Evolutionary conservation across 2,888 invertebrate genomes (phyloP), one percentile per base, ranked within the genome.

Genomic region (Drosophila eohydei): DNA sequence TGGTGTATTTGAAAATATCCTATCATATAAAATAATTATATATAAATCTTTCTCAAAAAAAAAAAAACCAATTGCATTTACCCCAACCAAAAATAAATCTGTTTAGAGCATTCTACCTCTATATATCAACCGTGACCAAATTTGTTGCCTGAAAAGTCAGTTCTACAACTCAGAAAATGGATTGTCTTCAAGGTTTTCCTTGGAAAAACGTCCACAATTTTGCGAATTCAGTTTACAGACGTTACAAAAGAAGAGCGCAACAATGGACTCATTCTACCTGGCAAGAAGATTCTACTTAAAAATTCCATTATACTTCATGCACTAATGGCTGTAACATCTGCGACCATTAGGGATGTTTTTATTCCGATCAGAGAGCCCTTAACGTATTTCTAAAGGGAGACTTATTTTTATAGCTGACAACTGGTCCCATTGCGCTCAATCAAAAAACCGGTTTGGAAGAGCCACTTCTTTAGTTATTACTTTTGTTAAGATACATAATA

Each of bases 341-440:
- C 60, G 8, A 6, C n/a, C n/a, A 50, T 63, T 63, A 63, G 52
- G 84, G 82, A 58, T 71, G 71, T 46, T 30, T 52, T 32, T 5
- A 50, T 50, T 50, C 83, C 79, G 73, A 83, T 83, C 69, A 83
- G 83, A 83, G 72, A 56, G 41, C 14, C n/a, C 8, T n/a, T 12
- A 21, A n/a, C 30, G 12, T 54, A 41, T 66, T 52, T 30, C 32
- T 51, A 65, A 63, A 61, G 54, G 51, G 43, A 68, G 32, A 67
- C 32, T 51, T n/a, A 28, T 51, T 60, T 57, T 16, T 44, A 43
- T 54, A 44, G 28, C 28, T 16, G 28, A 21, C 16, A 54, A 63
- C 54, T 65, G 66, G 71, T 73, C 65, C 52, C 67, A 82, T 73
- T 72, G 44, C 58, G 51, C n/a, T 41, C 56, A 41, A 34, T 36